Evolutionary conservation across 2,888 invertebrate genomes (phyloP), one percentile per base, ranked within the genome.

Genomic region (Abrostola tripartita): DNA sequence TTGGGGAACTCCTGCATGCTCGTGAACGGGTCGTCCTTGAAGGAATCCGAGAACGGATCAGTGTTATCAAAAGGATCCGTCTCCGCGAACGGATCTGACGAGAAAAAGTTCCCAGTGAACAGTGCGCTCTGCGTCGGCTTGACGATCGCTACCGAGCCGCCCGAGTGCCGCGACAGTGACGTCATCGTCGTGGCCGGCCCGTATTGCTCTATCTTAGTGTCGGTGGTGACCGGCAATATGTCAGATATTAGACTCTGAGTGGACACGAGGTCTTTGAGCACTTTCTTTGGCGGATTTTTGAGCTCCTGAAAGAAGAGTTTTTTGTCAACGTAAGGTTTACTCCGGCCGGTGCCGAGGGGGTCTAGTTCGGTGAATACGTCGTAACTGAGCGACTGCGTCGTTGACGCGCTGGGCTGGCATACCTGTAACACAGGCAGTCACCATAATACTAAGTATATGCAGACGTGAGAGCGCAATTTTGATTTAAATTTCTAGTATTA

Each of bases 221-320:
- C 90, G 76, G 88, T 85, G 69, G 87, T 84, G 63, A 87, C 84
- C 71, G 90, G 88, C 81, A 88, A 73, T 81, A 90, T 83, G 76
- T 92, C 91, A 78, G 89, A 81, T 76, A 91, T 88, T 71, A 92
- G 87, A 83, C 89, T 83, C 81, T 90, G 90, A 78, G 90, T 87
- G 79, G 93, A 92, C 63, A 96, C 97, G 89, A 98, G 95, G 92
- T 98, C 98, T 95, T 98, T 98, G 83, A 98, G 96, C 73, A 97
- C 97, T 95, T 98, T 98, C 95, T 98, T 98, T 82, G 98, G 98
- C 81, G 98, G 98, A 94, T 98, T 98, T 95, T 98, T 98, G 87
- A 98, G 96, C 92, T 98, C 98, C 95, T 98, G 98, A 95, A 98
- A 98, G 95, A 98, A 98, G 95, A 98, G 98, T 95, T 98, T 98